These are phyloP conservation scores for Erebia epiphron DNA, from an alignment of 2,888 invertebrate species.

Conservation along the genomic window DNA sequence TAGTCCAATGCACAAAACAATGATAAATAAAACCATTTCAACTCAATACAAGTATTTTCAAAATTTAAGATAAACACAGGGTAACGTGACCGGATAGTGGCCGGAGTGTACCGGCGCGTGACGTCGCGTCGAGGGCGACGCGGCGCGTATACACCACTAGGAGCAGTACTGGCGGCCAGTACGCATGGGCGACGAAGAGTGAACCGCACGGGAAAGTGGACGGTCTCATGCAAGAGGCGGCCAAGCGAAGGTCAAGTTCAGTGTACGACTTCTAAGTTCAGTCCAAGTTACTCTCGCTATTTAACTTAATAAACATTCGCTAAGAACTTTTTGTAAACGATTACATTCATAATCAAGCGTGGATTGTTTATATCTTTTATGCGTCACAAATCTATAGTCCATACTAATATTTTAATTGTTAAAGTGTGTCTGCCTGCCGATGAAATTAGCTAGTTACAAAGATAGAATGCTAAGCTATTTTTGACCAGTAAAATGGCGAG, in stretches of 20 bases:
- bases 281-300: conserved; percentile 15
- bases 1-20: conserved; percentile 2
- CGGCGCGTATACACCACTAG: conserved; percentile 24
- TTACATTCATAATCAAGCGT: too few relatives aligned
- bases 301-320: not conserved
- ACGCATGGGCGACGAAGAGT: conserved; percentile 14
- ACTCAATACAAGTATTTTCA: not conserved
- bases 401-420: too few relatives aligned
- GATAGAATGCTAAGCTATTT: too few relatives aligned
- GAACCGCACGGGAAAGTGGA: conserved; percentile 47
- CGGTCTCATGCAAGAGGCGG: conserved; percentile 51
- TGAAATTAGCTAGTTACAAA: too few relatives aligned
- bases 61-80: not conserved
- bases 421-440: too few relatives aligned
- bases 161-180: conserved; percentile 23
- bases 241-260: conserved; percentile 75
- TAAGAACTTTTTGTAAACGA: not conserved
- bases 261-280: conserved; percentile 26
- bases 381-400: too few relatives aligned
- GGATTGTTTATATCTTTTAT: too few relatives aligned
- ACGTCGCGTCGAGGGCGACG: conserved; percentile 21
- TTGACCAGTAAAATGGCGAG: too few relatives aligned
- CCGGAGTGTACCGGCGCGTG: conserved; percentile 24
- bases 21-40: not conserved
- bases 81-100: conserved; percentile 16